Base-by-base conservation (phyloP, 2,888 invertebrate species). In the Xanthia togata region DNA sequence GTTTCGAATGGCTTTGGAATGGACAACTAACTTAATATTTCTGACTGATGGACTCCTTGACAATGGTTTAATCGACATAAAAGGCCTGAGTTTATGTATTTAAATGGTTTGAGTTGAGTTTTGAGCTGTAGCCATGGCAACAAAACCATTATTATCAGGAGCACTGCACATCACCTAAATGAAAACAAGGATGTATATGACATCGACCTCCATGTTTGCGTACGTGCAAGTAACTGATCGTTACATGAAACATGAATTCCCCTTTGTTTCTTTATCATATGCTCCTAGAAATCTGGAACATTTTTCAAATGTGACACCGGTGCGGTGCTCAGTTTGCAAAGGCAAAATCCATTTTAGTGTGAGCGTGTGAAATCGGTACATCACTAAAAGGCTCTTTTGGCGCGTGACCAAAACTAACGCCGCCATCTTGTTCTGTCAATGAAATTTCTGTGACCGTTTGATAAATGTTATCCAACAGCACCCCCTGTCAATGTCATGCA, bases 281-380 rank as follows among this genome's bases (percentile, higher is more conserved):
- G 60, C 64, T 38, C 67, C 62, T 41, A 59, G 50, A 68, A 69
- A 20, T 63, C 72, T 62, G 70, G 26, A 38, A 38, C 79, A 81
- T 83, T 79, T 76, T 70, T 73, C 55, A 59, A 84, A 86, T 70
- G 73, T 78, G 83, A 86, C 76, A 87, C 85, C 76, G n/a, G 23
- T 31, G 31, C n/a, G n/a, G n/a, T 14, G 71, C 5, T 72, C 70
- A 50, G 53, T 78, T 59, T 64, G 35, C 65, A 70, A 71, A 71
- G 38, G 44, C 65, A 67, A 70, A 76, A 44, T 53, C 35, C 44
- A 72, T 69, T 20, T 41, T 50, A 59, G 57, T 31, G 31, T 4
- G 41, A 57, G 12, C 67, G 62, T 74, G 62, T 35, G 26, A 26
- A 41, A 57, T 44, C 44, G 2, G n/a, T 26, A 14, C 47, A 20